phyloP scores from a whole-genome alignment of 2,888 invertebrate species.

The Yponomeuta plumbellus region DNA sequence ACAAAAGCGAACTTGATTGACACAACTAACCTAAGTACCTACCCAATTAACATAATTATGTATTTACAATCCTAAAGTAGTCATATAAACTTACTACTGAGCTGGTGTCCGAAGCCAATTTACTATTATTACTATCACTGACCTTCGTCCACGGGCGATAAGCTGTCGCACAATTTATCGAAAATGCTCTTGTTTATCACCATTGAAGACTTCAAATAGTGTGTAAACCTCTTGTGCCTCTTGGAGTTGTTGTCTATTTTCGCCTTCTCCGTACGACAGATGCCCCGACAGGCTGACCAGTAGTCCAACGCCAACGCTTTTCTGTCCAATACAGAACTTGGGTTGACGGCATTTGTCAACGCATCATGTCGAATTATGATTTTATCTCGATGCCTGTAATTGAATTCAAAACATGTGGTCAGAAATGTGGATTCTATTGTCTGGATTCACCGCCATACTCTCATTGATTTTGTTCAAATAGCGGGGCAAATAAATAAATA shows the following conservation, averaged over 20 bases:
- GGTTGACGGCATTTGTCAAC: conserved; percentile 69
- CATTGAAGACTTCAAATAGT: conserved; percentile 81
- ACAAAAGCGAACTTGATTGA: too few species aligned
- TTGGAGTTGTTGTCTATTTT: conserved; percentile 77
- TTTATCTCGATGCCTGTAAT: conserved; percentile 68
- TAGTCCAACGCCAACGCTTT: conserved; percentile 80
- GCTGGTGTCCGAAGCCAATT: not conserved
- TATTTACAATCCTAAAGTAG: too few species aligned
- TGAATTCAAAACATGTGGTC: conserved; percentile 18
- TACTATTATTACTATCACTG: conserved; percentile 2
- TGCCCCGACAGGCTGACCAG: conserved; percentile 80
- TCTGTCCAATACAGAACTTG: conserved; percentile 66
- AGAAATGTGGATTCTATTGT: not conserved
- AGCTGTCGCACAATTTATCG: conserved; percentile 63
- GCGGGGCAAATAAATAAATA: too few species aligned
- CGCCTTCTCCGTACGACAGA: conserved; percentile 81
- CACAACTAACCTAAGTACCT: too few species aligned
- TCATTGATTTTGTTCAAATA: too few species aligned
- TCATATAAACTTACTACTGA: not conserved
- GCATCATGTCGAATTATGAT: conserved; percentile 47
- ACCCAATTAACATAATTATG: too few species aligned
- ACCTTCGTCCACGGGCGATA: conserved; percentile 26
- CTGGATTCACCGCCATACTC: too few species aligned
- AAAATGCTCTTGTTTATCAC: conserved; percentile 66
- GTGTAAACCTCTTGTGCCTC: conserved; percentile 85